These are phyloP conservation scores for Chaetorhynchus papuensis DNA, from an alignment of 2,113 vertebrate species.

Conservation along the genomic window DNA sequence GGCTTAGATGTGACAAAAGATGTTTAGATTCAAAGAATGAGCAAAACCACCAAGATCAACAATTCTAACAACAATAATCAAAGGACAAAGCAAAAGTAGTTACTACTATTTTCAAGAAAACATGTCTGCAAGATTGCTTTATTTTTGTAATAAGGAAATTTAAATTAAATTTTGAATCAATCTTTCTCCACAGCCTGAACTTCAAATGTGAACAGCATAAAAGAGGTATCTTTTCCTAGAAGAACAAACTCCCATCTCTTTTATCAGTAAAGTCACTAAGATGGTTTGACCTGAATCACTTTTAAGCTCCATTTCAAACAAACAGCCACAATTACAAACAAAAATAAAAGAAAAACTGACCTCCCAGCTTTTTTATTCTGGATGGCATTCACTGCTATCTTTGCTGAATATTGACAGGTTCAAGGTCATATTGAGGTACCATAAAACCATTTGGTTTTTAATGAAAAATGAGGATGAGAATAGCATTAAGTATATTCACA, in stretches of 20 bases:
- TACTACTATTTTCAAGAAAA: background rate
- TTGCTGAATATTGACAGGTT: background rate
- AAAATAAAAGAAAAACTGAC: background rate
- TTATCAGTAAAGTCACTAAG: background rate
- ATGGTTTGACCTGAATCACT: background rate
- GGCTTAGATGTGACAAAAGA: slow-evolving; percentile 31
- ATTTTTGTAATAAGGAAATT: background rate
- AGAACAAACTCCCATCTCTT: background rate
- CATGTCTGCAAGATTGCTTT: background rate
- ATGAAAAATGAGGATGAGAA: background rate
- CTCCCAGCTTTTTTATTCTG: background rate
- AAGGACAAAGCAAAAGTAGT: background rate
- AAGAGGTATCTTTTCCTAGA: background rate
- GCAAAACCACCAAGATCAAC: background rate
- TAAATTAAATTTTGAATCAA: background rate
- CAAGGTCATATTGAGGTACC: background rate
- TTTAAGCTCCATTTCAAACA: background rate
- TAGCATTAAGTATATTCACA: background rate
- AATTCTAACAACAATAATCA: background rate
- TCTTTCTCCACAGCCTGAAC: background rate
- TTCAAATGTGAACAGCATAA: background rate
- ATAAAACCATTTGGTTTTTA: background rate
- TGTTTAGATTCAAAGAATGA: background rate
- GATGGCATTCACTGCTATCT: background rate
- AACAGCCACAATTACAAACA: background rate